These are phyloP conservation scores for Dicerorhinus sumatrensis DNA, from an alignment of 2,113 vertebrate genomes.

Conservation along the genomic window DNA sequence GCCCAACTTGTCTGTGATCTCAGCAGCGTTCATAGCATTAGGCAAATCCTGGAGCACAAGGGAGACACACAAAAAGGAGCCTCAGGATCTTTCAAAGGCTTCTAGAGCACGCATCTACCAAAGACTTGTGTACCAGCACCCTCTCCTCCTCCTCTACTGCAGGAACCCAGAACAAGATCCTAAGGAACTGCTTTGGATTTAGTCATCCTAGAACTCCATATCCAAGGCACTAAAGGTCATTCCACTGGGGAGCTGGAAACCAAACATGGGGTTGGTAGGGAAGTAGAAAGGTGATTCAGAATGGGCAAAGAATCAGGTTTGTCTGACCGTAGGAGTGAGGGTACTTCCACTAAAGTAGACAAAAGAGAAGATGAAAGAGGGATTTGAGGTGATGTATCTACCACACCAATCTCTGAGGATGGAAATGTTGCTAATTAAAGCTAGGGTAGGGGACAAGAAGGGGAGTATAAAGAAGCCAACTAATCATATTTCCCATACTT, in stretches of 20 bases:
- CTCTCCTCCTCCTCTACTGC: neutral
- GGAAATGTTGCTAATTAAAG: neutral
- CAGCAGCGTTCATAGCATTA: constrained; percentile 97
- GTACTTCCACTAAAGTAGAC: neutral
- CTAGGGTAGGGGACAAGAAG: neutral
- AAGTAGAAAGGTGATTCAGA: constrained; percentile 13
- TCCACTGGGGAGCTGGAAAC: neutral
- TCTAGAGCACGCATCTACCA: neutral
- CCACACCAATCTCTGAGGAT: neutral
- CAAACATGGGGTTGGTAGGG: neutral
- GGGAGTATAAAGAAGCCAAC: neutral
- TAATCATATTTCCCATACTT: neutral
- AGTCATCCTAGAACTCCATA: neutral
- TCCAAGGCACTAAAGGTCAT: neutral
- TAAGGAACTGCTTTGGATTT: neutral
- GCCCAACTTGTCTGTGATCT: constrained; percentile 98
- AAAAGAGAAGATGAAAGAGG: neutral
- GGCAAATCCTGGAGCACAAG: constrained; percentile 92
- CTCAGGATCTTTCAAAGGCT: constrained; percentile 32
- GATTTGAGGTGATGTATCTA: neutral
- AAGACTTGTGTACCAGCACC: neutral
- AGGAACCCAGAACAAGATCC: constrained; percentile 9
- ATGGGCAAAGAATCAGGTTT: neutral
- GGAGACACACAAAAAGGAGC: constrained; percentile 45
- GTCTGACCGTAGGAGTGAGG: neutral